Conservation (phyloP, 2,797 vertebrate genomes). For the Gymnothorax reevesii region DNA sequence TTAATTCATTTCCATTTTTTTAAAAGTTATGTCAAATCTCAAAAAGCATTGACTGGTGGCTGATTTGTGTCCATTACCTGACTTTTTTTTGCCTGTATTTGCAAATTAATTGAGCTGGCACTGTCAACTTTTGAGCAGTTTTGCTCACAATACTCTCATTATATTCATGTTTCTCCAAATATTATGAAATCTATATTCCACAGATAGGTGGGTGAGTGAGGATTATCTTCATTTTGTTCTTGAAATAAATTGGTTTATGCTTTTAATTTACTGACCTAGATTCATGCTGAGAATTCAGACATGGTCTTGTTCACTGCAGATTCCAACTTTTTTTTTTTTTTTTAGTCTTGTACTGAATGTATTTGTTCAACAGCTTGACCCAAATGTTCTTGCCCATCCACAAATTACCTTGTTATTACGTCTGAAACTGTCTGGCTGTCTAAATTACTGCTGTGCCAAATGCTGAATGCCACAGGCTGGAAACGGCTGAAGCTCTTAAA, state of each 20-base stretch:
- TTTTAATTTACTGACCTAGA: background rate
- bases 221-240: background rate
- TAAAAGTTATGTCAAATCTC: background rate
- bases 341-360: background rate
- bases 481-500: background rate
- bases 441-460: background rate
- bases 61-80: background rate
- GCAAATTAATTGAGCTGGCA: background rate
- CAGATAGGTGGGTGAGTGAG: background rate
- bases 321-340: background rate
- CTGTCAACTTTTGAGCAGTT: background rate
- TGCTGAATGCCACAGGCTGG: background rate
- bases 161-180: background rate
- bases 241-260: background rate
- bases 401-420: background rate
- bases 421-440: background rate
- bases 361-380: background rate
- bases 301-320: background rate
- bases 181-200: background rate
- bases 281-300: background rate
- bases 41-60: background rate
- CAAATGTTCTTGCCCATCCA: background rate
- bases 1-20: background rate
- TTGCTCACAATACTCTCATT: background rate
- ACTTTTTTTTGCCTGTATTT: background rate